phyloP scores from a whole-genome alignment of 2,888 invertebrate species.

The Nasonia oneida region DNA sequence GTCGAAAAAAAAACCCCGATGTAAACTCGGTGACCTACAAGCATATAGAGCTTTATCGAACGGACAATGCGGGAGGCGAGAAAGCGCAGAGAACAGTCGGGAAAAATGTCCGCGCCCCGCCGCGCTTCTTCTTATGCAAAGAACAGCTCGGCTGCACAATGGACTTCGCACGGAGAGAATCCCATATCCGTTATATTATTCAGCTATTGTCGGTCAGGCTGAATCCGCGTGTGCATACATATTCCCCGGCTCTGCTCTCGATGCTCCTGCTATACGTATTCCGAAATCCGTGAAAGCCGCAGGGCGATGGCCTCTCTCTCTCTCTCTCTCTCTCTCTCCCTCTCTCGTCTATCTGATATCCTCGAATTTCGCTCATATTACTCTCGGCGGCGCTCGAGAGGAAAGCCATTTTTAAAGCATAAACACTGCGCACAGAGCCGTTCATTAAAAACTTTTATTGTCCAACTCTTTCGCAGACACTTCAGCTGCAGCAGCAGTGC shows the following conservation, averaged over 20 bases:
- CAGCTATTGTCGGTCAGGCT: conserved; percentile 11
- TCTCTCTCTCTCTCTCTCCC: background rate
- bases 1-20: no score
- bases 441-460: conserved; percentile 28
- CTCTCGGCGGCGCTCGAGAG: background rate
- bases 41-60: background rate
- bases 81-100: background rate
- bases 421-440: conserved; percentile 8
- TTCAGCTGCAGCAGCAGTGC: conserved; percentile 11
- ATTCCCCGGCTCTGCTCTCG: background rate
- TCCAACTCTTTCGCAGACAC: conserved; percentile 22
- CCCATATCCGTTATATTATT: conserved; percentile 44
- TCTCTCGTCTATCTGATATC: background rate
- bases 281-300: background rate
- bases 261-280: background rate
- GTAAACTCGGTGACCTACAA: no score
- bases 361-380: background rate
- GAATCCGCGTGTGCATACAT: conserved; percentile 14
- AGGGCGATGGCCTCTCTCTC: no score
- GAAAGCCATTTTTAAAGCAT: conserved; percentile 26
- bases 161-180: conserved; percentile 54
- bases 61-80: background rate
- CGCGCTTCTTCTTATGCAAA: background rate
- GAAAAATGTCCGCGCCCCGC: background rate
- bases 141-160: conserved; percentile 52